A percentile compares a stretch with the other conserved stretches of the same genome.
phyloP scores from a whole-genome alignment of 2,113 vertebrate species.

The Madoqua kirkii region DNA sequence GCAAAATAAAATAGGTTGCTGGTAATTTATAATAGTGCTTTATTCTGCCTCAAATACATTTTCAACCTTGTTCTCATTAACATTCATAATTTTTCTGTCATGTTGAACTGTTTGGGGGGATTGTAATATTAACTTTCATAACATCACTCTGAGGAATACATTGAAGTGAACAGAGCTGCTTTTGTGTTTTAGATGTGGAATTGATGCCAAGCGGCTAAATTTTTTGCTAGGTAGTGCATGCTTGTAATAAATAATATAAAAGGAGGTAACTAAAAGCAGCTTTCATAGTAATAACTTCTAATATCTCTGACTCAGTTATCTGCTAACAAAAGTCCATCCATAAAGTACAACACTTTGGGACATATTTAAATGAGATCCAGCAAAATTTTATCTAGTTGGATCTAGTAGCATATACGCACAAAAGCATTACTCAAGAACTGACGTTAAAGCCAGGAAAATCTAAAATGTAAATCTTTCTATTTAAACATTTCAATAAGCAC shows the following conservation, averaged over 20 bases:
- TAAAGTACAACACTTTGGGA: neutral
- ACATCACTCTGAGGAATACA: neutral
- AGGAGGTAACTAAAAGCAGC: neutral
- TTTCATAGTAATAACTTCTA: conserved; percentile 13
- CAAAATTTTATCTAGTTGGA: neutral
- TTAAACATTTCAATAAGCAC: neutral
- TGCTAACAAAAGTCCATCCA: neutral
- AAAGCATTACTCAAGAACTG: neutral
- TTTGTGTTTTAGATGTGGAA: conserved; percentile 17
- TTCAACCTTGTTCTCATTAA: conserved; percentile 28
- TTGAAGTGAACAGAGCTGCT: neutral
- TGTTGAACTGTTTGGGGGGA: neutral
- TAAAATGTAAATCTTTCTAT: neutral
- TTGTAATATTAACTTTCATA: conserved; percentile 12
- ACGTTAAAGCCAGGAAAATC: neutral
- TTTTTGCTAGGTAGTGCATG: neutral
- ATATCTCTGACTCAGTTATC: neutral
- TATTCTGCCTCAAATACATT: conserved; percentile 10
- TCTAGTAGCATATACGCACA: neutral
- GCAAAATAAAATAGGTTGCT: conserved; percentile 29
- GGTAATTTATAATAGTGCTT: neutral
- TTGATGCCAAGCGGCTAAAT: neutral
- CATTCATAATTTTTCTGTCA: neutral
- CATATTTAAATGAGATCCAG: neutral
- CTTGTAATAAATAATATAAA: neutral